phyloP scores from a whole-genome alignment of 2,888 invertebrate genomes.

The Perizoma affinitatum region DNA sequence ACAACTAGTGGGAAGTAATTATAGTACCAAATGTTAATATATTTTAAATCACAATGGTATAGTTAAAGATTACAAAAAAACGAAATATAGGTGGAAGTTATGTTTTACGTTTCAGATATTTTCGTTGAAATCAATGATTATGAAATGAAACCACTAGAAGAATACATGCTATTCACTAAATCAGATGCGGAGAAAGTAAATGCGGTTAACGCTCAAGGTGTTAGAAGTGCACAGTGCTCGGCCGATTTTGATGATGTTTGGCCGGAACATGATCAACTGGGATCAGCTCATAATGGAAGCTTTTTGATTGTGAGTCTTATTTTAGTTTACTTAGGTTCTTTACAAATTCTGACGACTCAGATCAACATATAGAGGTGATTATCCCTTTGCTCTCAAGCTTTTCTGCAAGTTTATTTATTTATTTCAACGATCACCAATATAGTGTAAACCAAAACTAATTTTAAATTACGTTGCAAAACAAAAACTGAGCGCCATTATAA shows the following conservation, averaged over 20 bases:
- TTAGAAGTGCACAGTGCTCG: constrained; percentile 93
- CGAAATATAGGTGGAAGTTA: neutral
- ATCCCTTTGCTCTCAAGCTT: too few species aligned
- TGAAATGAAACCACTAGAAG: constrained; percentile 94
- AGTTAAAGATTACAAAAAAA: neutral
- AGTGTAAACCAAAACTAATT: too few species aligned
- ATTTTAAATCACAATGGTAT: too few species aligned
- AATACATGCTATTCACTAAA: constrained; percentile 95
- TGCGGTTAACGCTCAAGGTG: constrained; percentile 93
- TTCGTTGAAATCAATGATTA: constrained; percentile 92
- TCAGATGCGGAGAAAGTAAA: constrained; percentile 92
- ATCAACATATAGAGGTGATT: too few species aligned
- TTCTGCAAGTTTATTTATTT: too few species aligned
- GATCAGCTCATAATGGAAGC: constrained; percentile 74
- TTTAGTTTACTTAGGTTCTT: too few species aligned
- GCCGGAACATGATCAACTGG: constrained; percentile 72
- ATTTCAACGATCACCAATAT: too few species aligned
- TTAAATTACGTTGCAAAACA: too few species aligned
- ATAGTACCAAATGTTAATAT: too few species aligned
- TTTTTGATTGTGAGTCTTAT: constrained; percentile 66
- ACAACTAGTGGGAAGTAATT: too few species aligned
- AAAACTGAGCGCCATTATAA: too few species aligned
- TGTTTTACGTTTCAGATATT: constrained; percentile 85
- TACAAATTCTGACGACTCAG: too few species aligned
- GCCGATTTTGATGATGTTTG: constrained; percentile 87